phyloP scores from a whole-genome alignment of 2,888 invertebrate genomes.

The Macrophya annulata region DNA sequence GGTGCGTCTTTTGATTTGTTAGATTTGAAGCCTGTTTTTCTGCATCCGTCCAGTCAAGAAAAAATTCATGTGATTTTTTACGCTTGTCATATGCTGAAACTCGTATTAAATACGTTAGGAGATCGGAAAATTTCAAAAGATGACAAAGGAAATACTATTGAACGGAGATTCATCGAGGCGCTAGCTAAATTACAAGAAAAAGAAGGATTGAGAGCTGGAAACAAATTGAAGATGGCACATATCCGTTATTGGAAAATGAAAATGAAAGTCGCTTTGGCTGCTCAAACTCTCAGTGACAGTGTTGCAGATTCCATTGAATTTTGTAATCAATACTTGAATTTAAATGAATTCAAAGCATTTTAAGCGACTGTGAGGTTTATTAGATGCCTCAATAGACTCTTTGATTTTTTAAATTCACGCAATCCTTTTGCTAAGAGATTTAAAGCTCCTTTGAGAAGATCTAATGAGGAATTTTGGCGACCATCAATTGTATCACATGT shows the following conservation, averaged over 20 bases:
- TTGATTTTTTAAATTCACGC: conserved; percentile 65
- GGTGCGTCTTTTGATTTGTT: conserved; percentile 54
- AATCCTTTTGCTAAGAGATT: conserved; percentile 63
- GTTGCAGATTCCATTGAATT: conserved; percentile 66
- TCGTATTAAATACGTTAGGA: conserved; percentile 64
- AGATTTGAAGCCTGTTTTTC: conserved; percentile 61
- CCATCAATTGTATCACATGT: neutral
- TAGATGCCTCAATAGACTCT: conserved; percentile 60
- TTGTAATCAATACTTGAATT: conserved; percentile 45
- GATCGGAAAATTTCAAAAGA: conserved; percentile 57
- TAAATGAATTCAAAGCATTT: conserved; percentile 57
- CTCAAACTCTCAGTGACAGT: conserved; percentile 65
- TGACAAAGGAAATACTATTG: conserved; percentile 52
- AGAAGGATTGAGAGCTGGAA: conserved; percentile 58
- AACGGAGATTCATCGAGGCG: neutral
- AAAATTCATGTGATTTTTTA: conserved; percentile 63
- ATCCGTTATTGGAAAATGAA: conserved; percentile 60
- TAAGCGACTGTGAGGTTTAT: conserved; percentile 64
- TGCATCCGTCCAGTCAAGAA: conserved; percentile 59
- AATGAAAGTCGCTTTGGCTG: conserved; percentile 66
- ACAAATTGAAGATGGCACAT: conserved; percentile 56
- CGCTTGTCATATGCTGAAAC: conserved; percentile 67
- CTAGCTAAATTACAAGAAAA: conserved; percentile 35
- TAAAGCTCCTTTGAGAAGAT: conserved; percentile 62
- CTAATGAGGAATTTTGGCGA: conserved; percentile 59